These are phyloP conservation scores for Caenorhabditis inopinata DNA, from an alignment of 1,140 invertebrate species.

Conservation along the genomic window DNA sequence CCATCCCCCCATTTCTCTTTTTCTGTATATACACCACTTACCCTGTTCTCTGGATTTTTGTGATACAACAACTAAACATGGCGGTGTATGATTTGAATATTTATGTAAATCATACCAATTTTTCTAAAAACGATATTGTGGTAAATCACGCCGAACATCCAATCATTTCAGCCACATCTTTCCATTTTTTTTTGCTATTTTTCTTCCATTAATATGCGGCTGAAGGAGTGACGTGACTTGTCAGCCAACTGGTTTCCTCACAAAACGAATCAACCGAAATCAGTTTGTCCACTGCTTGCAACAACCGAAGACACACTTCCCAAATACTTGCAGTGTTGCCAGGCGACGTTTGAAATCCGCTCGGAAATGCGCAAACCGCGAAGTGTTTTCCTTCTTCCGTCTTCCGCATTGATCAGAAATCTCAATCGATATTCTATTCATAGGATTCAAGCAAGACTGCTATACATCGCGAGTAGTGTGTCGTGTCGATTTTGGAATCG, in stretches of 20 bases:
- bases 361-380: background rate
- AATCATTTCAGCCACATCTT: no score
- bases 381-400: background rate
- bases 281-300: background rate
- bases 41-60: slow-evolving; percentile 4
- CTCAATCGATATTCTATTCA: no score
- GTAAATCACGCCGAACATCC: no score
- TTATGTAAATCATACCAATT: no score
- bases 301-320: background rate
- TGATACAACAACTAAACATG: background rate
- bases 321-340: background rate
- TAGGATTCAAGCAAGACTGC: no score
- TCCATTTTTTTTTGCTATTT: background rate
- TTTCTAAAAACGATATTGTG: no score
- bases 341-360: slow-evolving; percentile 26
- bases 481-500: no score
- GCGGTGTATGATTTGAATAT: background rate
- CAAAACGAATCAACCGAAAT: slow-evolving; percentile 6
- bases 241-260: slow-evolving; percentile 15
- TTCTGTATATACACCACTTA: background rate
- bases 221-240: background rate
- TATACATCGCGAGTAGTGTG: no score
- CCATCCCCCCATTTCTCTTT: no score
- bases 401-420: no score
- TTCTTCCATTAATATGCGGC: background rate